These are phyloP conservation scores for Sminthurides aquaticus DNA, from an alignment of 2,888 invertebrate genomes.

Conservation along the genomic window DNA sequence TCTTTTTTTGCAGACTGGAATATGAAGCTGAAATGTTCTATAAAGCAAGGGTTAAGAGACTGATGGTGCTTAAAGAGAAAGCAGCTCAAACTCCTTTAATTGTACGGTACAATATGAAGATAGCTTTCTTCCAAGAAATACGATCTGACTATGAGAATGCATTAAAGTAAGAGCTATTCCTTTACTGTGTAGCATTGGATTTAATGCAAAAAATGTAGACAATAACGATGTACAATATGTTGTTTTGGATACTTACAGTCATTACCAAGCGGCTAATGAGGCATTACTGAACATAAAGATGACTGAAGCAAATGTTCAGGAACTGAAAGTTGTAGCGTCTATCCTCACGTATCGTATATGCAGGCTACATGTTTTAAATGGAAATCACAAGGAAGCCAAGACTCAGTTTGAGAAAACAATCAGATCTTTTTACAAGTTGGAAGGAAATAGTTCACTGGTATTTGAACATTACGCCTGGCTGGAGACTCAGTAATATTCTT, in stretches of 20 bases:
- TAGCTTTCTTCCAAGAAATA: constrained; percentile 89
- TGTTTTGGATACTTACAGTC: constrained; percentile 18
- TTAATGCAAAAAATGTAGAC: background rate
- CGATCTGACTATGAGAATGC: constrained; percentile 81
- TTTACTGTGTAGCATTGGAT: no score
- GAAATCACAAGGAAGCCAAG: constrained; percentile 87
- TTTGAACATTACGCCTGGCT: constrained; percentile 97
- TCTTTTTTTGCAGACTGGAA: constrained; percentile 14
- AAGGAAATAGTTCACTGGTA: constrained; percentile 70
- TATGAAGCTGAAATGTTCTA: constrained; percentile 30
- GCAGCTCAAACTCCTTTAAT: constrained; percentile 83
- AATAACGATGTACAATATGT: background rate
- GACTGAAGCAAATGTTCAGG: constrained; percentile 79
- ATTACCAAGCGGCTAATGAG: constrained; percentile 36
- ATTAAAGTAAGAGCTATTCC: constrained; percentile 45
- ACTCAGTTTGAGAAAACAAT: constrained; percentile 86
- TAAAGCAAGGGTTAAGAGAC: constrained; percentile 27
- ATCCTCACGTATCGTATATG: constrained; percentile 95
- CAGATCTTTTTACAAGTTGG: constrained; percentile 72
- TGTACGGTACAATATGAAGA: constrained; percentile 93
- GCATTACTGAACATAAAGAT: constrained; percentile 30
- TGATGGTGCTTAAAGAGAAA: constrained; percentile 73
- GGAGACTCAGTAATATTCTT: constrained; percentile 83
- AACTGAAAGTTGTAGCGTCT: constrained; percentile 89
- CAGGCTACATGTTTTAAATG: constrained; percentile 76